Evolutionary conservation across 2,888 invertebrate genomes (phyloP), one percentile per base, ranked within the genome.

Genomic region (Cantharis nigra): DNA sequence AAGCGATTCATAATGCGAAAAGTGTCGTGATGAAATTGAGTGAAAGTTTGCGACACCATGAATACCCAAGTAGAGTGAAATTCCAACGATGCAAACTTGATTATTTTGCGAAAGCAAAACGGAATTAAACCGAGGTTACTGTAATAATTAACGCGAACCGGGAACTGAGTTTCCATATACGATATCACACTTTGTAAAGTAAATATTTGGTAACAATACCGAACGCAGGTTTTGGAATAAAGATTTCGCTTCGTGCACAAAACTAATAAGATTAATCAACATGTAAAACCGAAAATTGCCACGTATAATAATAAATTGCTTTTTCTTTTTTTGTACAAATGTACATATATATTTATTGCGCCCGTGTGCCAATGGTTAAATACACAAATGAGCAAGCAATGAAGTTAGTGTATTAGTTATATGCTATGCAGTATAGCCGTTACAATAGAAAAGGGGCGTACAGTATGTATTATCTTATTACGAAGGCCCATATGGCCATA

Each of bases 1-100:
- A 87, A 87, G 86, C 87, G 87, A 87, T 88, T 88, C 86, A 87
- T 87, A 87, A 87, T 86, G 84, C 85, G 84, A 84, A 86, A 85
- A 86, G 86, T 87, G 86, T 87, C 85, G 85, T 80, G 85, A 86
- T 84, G 85, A 86, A 87, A 87, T 86, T 85, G 87, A 87, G 87
- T 86, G 87, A 87, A 87, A 87, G 85, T 86, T 86, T 84, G 81
- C 80, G 80, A 81, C 80, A 80, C 80, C 81, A 81, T 80, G 81
- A 80, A 82, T 81, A 80, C 80, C 77, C 80, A 79, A 80, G 80
- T 74, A 78, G 79, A 80, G 77, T 70, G 77, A 79, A 81, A 80
- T 81, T 80, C 77, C 77, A 74, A 76, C 80, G 79, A 75, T 78
- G 77, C 79, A 79, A 81, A 82, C 80, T 81, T 81, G 81, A 80